Evolutionary conservation across 2,113 vertebrate genomes (phyloP), one percentile per base, ranked within the genome.

Genomic region (Leptobrachium leishanense): DNA sequence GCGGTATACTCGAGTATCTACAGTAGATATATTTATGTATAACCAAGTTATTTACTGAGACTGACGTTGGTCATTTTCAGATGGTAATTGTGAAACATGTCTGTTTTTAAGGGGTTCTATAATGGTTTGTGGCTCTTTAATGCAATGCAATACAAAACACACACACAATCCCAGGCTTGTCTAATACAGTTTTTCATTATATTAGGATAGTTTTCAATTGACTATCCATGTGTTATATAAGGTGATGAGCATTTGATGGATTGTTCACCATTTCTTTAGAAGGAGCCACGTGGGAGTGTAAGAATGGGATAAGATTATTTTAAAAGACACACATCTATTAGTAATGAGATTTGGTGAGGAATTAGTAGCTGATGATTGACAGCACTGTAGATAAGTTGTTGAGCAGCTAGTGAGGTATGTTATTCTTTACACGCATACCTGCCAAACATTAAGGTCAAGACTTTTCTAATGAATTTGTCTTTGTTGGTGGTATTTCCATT

Each of bases 391-490:
- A 46, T 68, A 64, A 74, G 68, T 42, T n/a, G 41, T 64, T 68
- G 62, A 68, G 42, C 64, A 68, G 78, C 40, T 57, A 68, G 42
- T 5, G 46, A 11, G 20, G 31, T 74, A 55, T 74, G 42, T 74
- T 73, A 73, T 79, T 73, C 70, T 80, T 80, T 57, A 73, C 40
- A 55, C 57, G 12, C 12, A 6, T 68, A 65, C 53, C 31, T 74
- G 72, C 70, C 64, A 74, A 80, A 68, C 43, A 31, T 80, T 68
- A 80, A 80, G 78, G 78, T 80, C 78, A 80, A 80, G 50, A 68
- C n/a, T 65, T 68, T 74, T 43, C 64, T 43, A 64, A 80, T 74
- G 71, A 80, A 80, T 80, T 74, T 66, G 55, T 62, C 71, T 66
- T 74, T 80, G 78, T 80, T 74, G 71, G 78, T 74, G 72, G 53